These are phyloP conservation scores for Harmothoe impar DNA, from an alignment of 2,888 invertebrate genomes.

Conservation along the genomic window DNA sequence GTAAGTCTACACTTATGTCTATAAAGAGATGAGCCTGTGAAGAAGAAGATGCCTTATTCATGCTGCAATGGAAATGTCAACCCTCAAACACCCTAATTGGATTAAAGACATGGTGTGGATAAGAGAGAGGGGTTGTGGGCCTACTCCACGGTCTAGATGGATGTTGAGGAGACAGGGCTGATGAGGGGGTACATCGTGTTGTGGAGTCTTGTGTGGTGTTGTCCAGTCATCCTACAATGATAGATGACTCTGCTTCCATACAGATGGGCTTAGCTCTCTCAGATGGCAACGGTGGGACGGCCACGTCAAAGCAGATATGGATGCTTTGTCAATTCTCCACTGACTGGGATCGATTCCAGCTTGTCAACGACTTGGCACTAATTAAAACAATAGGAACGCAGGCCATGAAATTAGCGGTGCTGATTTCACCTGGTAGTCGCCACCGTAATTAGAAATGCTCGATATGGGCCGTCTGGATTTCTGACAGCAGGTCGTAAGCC, in stretches of 20 bases:
- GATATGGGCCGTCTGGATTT: slow-evolving; percentile 51
- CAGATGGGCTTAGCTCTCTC: neutral
- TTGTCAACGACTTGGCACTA: slow-evolving; percentile 45
- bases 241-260: slow-evolving; percentile 5
- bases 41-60: neutral
- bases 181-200: slow-evolving; percentile 14
- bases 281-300: slow-evolving; percentile 20
- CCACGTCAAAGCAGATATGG: slow-evolving; percentile 45
- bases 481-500: slow-evolving; percentile 14
- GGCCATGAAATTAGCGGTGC: slow-evolving; percentile 60
- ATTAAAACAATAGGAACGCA: slow-evolving; percentile 51
- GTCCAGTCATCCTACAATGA: slow-evolving; percentile 52
- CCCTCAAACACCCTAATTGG: neutral
- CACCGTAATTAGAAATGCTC: slow-evolving; percentile 56
- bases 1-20: no score
- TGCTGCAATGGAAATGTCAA: slow-evolving; percentile 25
- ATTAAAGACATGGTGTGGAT: slow-evolving; percentile 15
- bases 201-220: slow-evolving; percentile 30
- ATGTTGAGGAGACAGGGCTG: neutral
- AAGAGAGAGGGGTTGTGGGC: neutral
- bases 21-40: neutral
- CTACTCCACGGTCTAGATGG: neutral
- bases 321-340: slow-evolving; percentile 54
- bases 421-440: slow-evolving; percentile 57
- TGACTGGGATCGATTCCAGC: slow-evolving; percentile 31